Evolutionary conservation across 2,797 vertebrate genomes (phyloP).

Genomic region (Coregonus ussuriensis): DNA sequence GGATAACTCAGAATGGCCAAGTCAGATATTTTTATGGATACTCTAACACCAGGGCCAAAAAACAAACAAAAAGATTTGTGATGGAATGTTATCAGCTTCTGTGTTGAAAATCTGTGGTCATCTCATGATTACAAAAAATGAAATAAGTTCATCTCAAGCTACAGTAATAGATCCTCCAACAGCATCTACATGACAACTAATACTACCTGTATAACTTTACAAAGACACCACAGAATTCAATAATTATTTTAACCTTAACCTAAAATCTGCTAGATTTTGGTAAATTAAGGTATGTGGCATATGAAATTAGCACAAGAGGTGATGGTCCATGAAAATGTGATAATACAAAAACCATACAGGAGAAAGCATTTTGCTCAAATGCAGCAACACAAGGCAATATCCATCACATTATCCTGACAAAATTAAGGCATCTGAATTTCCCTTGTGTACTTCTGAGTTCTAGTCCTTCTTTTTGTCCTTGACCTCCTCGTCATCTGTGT

Average conservation of each 20-base stretch:
- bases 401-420: conserved; percentile 33
- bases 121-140: not conserved
- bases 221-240: not conserved
- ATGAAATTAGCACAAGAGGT: not conserved
- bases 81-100: conserved; percentile 3
- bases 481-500: conserved; percentile 91
- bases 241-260: not conserved
- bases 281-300: not conserved
- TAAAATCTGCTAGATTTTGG: not conserved
- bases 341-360: not conserved
- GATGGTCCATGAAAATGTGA: conserved; percentile 26
- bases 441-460: conserved; percentile 26
- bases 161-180: not conserved
- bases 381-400: conserved; percentile 25
- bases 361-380: conserved; percentile 14
- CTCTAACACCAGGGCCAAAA: no score
- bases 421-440: conserved; percentile 54
- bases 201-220: not conserved
- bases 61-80: not conserved
- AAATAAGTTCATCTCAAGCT: not conserved
- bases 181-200: not conserved
- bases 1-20: not conserved
- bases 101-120: not conserved
- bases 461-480: conserved; percentile 87
- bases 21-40: not conserved